A percentile compares a stretch with the other conserved stretches of the same genome.
phyloP scores from a whole-genome alignment of 1,140 invertebrate genomes.

The Holcopasites calliopsidis region DNA sequence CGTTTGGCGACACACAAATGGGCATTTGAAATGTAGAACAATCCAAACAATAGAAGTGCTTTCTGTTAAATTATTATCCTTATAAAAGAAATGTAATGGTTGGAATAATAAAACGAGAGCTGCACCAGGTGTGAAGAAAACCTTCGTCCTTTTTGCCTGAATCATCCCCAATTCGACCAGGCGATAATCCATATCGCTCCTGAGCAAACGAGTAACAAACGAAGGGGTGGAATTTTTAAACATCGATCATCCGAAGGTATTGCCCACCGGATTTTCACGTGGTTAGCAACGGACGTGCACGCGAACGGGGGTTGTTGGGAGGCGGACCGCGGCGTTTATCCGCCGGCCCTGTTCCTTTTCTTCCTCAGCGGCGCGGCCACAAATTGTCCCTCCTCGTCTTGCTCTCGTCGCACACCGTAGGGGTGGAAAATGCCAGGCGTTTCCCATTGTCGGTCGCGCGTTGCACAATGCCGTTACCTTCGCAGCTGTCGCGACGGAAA shows the following conservation, averaged over 20 bases:
- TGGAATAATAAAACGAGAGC: too few species aligned
- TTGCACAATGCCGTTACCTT: slow-evolving; percentile 53
- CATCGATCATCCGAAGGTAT: slow-evolving; percentile 33
- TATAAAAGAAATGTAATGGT: too few species aligned
- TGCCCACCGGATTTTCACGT: neutral
- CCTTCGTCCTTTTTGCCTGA: too few species aligned
- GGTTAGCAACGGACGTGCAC: slow-evolving; percentile 8
- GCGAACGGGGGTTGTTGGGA: slow-evolving; percentile 18
- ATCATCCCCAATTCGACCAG: too few species aligned
- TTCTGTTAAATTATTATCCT: too few species aligned
- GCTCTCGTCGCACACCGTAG: slow-evolving; percentile 45
- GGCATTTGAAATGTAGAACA: too few species aligned
- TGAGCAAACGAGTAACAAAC: neutral
- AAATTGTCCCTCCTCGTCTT: slow-evolving; percentile 46
- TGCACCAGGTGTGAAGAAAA: too few species aligned
- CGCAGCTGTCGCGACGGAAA: slow-evolving; percentile 72
- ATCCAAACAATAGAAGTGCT: too few species aligned
- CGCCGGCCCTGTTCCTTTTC: slow-evolving; percentile 45
- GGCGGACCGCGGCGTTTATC: slow-evolving; percentile 64
- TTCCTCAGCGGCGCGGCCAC: slow-evolving; percentile 14
- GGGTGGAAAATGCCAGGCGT: slow-evolving; percentile 70
- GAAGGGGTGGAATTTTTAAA: slow-evolving; percentile 48
- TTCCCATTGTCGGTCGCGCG: slow-evolving; percentile 55
- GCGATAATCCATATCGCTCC: too few species aligned
- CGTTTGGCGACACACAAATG: too few species aligned